These are phyloP conservation scores for Vultur gryphus DNA, from an alignment of 2,797 vertebrate species.

Conservation along the genomic window DNA sequence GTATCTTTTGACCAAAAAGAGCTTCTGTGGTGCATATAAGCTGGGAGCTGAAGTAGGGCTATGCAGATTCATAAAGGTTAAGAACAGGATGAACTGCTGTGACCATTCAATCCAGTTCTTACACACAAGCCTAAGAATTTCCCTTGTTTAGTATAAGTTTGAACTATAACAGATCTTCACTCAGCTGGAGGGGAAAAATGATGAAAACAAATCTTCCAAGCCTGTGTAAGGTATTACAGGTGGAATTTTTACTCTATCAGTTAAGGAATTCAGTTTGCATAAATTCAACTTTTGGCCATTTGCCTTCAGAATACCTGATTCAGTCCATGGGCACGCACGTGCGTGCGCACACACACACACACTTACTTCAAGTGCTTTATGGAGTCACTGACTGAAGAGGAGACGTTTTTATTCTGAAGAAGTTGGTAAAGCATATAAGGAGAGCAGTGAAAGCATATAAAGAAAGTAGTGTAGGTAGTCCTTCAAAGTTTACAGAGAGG, in stretches of 20 bases:
- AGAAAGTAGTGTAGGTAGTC: background rate
- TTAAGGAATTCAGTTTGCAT: background rate
- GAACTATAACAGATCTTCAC: background rate
- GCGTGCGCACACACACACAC: accelerated
- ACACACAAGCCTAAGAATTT: background rate
- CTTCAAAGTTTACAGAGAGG: background rate
- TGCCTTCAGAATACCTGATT: background rate
- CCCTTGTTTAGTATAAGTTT: background rate
- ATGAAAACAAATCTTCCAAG: background rate
- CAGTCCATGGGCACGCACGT: background rate
- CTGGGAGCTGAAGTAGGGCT: background rate
- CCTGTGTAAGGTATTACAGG: background rate
- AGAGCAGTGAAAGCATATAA: background rate
- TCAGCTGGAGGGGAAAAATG: background rate
- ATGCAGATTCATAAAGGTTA: background rate
- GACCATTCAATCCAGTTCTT: background rate
- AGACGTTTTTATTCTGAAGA: background rate
- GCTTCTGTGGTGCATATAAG: background rate
- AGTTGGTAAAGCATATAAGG: background rate
- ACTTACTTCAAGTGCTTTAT: background rate
- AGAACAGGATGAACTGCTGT: background rate
- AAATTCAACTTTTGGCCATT: background rate
- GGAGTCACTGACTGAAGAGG: background rate
- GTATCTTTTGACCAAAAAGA: background rate
- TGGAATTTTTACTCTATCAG: background rate